phyloP scores from a whole-genome alignment of 2,797 vertebrate genomes.

The Premnoplex brunnescens region DNA sequence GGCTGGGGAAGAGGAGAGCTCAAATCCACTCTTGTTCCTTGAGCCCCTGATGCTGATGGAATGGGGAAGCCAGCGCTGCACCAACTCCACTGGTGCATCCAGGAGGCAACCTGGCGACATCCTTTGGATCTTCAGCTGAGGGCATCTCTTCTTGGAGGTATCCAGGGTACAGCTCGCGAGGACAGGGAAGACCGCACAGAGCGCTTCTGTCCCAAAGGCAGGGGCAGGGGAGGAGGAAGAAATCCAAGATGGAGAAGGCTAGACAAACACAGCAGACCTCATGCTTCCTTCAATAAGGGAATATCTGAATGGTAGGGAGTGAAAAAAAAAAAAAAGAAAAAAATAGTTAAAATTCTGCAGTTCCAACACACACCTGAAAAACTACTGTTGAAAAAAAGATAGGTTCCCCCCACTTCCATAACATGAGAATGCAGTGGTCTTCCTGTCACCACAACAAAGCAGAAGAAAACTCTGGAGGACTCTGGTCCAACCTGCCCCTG shows the following conservation, averaged over 20 bases:
- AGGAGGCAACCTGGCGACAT: constrained; percentile 70
- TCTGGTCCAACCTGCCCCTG: neutral
- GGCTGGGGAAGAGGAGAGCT: constrained; percentile 55
- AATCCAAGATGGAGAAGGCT: constrained; percentile 60
- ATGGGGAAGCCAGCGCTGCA: constrained; percentile 60
- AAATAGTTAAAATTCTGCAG: neutral
- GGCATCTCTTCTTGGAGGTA: constrained; percentile 63
- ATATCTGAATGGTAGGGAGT: constrained; percentile 81
- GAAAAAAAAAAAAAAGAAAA: neutral
- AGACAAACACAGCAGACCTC: constrained; percentile 69
- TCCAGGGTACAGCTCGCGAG: constrained; percentile 52
- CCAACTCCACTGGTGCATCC: constrained; percentile 63
- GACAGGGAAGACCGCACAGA: constrained; percentile 67
- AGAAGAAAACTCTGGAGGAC: neutral
- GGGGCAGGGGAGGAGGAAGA: constrained; percentile 3
- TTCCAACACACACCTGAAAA: neutral
- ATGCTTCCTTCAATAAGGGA: constrained; percentile 94
- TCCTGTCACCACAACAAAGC: neutral
- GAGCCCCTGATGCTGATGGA: constrained; percentile 61
- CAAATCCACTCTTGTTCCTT: constrained; percentile 63
- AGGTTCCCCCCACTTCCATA: neutral
- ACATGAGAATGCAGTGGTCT: neutral
- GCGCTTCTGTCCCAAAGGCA: constrained; percentile 66
- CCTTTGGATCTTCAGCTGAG: constrained; percentile 76
- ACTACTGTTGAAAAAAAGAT: neutral